Base-by-base conservation (phyloP, 30 jellyfish, hydroid and myxozoan genomes). In the Rhopilema esculentum region DNA sequence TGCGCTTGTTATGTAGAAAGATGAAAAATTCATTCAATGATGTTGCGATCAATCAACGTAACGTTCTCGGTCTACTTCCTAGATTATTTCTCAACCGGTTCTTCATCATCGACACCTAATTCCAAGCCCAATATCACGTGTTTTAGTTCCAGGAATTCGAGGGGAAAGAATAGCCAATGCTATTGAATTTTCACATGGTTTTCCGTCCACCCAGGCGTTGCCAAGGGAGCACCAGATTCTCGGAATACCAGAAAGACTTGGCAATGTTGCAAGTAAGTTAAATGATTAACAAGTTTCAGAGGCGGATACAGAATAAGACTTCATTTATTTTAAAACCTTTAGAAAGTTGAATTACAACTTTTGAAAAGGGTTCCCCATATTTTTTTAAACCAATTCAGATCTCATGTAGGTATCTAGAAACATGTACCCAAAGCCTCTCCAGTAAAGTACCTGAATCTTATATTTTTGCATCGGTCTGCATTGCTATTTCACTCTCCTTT, bases 211-310 rank as follows among this genome's bases (percentile, higher is more conserved):
- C 66, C 22, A 33, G 26, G 48, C 31, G n/a, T 32, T 25, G 4
- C 21, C 66, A 2, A 52, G 74, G 27, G 82, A 69, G 17, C 83
- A 66, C 64, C 57, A 67, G 16, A 75, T 93, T 33, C 24, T 27
- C 23, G 91, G 97, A 21, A 77, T 88, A 20, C 98, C 98, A 7
- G 98, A 89, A 53, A 69, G 98, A 77, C 86, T 89, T 18, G 98
- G 98, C 69, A 75, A 66, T 53, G 50, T 22, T 57, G 23, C 90
- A 74, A 83, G 95, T 89, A 49, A 89, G 93, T 61, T 27, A 1
- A 4, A 53, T 18, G 27, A 1, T 26, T 2, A 17, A 69, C 8
- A 25, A 27, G 21, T 4, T 29, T 72, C 1, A 72, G 32, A 29
- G 24, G 0, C n/a, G 83, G 25, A 26, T 4, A 7, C 21, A 72